Evolutionary conservation across 2,797 vertebrate genomes (phyloP).

Genomic region (Sebastolobus alascanus): DNA sequence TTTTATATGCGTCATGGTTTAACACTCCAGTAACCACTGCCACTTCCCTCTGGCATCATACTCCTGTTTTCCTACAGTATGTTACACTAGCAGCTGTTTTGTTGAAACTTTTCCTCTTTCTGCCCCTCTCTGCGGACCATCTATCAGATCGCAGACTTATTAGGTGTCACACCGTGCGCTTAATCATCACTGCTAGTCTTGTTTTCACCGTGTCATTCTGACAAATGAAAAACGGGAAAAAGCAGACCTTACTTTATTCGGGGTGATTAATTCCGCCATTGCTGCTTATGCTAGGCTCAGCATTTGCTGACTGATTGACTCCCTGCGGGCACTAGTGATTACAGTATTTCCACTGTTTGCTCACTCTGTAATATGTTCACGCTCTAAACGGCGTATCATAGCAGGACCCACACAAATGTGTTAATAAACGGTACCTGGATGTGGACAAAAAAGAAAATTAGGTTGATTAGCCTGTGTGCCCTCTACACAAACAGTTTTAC

Average conservation of each 20-base stretch:
- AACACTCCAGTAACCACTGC: slow-evolving; percentile 37
- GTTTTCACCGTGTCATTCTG: slow-evolving; percentile 66
- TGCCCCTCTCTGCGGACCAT: slow-evolving; percentile 41
- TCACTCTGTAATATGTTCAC: slow-evolving; percentile 34
- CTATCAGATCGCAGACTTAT: slow-evolving; percentile 64
- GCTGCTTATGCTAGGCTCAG: slow-evolving; percentile 40
- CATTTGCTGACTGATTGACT: slow-evolving; percentile 59
- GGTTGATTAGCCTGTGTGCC: not conserved
- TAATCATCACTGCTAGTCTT: slow-evolving; percentile 62
- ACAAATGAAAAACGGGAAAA: slow-evolving; percentile 56
- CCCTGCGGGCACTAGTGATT: slow-evolving; percentile 52
- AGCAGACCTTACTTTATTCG: slow-evolving; percentile 61
- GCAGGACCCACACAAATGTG: slow-evolving; percentile 16
- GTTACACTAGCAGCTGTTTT: slow-evolving; percentile 35
- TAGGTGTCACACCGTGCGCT: slow-evolving; percentile 61
- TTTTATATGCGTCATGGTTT: slow-evolving; percentile 19
- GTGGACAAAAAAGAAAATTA: slow-evolving; percentile 8
- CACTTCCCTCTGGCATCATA: slow-evolving; percentile 20
- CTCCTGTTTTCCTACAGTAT: not conserved
- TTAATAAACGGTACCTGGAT: slow-evolving; percentile 18
- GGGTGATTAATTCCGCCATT: slow-evolving; percentile 64
- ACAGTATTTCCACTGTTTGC: slow-evolving; percentile 53
- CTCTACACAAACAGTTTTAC: too few relatives aligned
- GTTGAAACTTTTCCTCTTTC: slow-evolving; percentile 16
- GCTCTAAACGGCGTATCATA: slow-evolving; percentile 24